Percentiles rank a stretch among this genome's conserved stretches.
Conservation (phyloP, 2,888 invertebrate species). For the Bombylius major region DNA sequence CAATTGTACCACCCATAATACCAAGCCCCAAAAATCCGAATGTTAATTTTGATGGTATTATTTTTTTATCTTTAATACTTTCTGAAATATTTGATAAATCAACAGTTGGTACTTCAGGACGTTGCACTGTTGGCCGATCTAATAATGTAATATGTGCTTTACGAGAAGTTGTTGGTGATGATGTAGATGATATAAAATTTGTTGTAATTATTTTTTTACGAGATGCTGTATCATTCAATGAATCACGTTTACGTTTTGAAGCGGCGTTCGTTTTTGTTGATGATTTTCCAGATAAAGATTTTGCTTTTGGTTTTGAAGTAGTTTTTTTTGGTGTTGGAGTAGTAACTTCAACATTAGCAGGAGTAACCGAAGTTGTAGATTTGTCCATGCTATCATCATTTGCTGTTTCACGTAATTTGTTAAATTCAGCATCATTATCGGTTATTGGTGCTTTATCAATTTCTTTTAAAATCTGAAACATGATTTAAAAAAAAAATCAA, state of each 20-base stretch:
- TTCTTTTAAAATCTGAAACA: background rate
- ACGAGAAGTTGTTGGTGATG: conserved; percentile 16
- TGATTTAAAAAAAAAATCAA: background rate
- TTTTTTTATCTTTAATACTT: conserved; percentile 69
- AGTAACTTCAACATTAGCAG: conserved; percentile 13
- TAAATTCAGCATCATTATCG: conserved; percentile 56
- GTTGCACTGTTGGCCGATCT: conserved; percentile 32
- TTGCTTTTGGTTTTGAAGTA: conserved; percentile 16
- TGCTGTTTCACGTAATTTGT: conserved; percentile 47
- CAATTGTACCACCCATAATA: conserved; percentile 90
- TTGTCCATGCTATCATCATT: conserved; percentile 37
- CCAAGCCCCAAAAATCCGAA: conserved; percentile 94
- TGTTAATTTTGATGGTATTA: conserved; percentile 69
- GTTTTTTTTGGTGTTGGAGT: conserved; percentile 13
- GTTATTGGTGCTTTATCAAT: conserved; percentile 11
- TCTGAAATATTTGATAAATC: conserved; percentile 67
- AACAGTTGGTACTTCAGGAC: conserved; percentile 59
- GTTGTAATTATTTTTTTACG: conserved; percentile 12
- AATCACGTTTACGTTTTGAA: conserved; percentile 38
- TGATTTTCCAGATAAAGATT: conserved; percentile 16
- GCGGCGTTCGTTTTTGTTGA: conserved; percentile 1
- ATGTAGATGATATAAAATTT: conserved; percentile 9
- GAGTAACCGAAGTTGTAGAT: conserved; percentile 10
- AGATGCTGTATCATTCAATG: conserved; percentile 37
- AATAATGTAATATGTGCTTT: conserved; percentile 30